These are phyloP conservation scores for Simalia tracyae DNA, from an alignment of 2,797 vertebrate species.

Conservation along the genomic window DNA sequence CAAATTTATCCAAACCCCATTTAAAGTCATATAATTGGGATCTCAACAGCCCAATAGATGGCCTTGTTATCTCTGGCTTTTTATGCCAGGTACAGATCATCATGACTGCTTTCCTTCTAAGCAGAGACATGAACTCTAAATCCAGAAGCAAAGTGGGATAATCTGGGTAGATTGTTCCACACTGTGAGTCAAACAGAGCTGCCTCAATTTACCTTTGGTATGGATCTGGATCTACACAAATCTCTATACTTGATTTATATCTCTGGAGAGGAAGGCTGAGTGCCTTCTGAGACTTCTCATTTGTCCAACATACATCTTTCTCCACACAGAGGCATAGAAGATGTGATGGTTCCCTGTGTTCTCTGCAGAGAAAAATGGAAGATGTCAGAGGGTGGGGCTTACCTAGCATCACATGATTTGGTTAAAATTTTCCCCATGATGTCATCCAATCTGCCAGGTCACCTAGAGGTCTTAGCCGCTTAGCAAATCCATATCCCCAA, in stretches of 20 bases:
- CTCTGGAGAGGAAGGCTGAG: not conserved
- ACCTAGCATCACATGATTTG: not conserved
- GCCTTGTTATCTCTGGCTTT: not conserved
- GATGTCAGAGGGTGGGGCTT: not conserved
- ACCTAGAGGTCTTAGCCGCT: not conserved
- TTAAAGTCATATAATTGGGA: not conserved
- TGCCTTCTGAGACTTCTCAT: not conserved
- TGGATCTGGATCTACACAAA: not conserved
- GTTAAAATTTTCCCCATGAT: not conserved
- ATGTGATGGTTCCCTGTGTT: not conserved
- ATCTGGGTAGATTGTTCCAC: not conserved
- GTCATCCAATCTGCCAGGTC: not conserved
- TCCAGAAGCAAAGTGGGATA: not conserved
- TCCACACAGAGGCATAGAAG: not conserved
- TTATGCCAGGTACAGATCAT: not conserved
- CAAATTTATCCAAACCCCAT: not conserved
- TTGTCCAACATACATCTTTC: not conserved
- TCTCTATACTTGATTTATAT: not conserved
- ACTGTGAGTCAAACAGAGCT: not conserved
- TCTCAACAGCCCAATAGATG: not conserved
- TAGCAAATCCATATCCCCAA: not conserved
- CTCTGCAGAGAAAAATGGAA: not conserved
- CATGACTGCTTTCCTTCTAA: not conserved
- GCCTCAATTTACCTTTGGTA: not conserved
- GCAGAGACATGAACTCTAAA: not conserved